phyloP scores from a whole-genome alignment of 2,797 vertebrate genomes.

The Phrynocephalus forsythii region DNA sequence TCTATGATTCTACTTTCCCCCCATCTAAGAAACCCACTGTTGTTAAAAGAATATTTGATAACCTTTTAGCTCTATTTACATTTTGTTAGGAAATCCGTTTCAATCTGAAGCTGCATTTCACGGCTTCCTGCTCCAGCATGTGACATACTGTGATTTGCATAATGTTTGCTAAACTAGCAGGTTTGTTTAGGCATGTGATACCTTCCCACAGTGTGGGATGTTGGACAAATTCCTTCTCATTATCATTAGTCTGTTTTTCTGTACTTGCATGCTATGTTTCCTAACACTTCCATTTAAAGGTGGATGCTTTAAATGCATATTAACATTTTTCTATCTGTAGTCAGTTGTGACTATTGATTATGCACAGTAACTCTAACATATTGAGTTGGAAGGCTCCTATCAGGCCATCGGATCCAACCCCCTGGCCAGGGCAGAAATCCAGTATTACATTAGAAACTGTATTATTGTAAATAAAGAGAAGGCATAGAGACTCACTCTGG shows the following conservation, averaged over 20 bases:
- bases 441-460: neutral
- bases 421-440: too few relatives aligned
- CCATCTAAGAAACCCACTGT: too few relatives aligned
- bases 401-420: too few relatives aligned
- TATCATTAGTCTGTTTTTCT: neutral
- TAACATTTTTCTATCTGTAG: neutral
- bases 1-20: too few relatives aligned
- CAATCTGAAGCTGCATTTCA: neutral
- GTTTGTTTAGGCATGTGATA: constrained; percentile 5
- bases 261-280: neutral
- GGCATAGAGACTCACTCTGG: neutral
- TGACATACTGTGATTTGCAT: neutral
- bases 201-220: neutral
- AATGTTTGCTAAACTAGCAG: neutral
- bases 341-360: neutral
- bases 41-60: neutral
- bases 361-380: neutral
- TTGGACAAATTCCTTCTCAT: neutral
- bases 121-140: neutral
- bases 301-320: neutral
- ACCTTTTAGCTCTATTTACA: neutral
- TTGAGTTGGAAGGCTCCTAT: too few relatives aligned
- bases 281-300: neutral
- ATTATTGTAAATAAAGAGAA: neutral
- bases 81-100: neutral